These are phyloP conservation scores for Lasioglossum villosulum DNA, from an alignment of 2,888 invertebrate genomes.

Conservation along the genomic window DNA sequence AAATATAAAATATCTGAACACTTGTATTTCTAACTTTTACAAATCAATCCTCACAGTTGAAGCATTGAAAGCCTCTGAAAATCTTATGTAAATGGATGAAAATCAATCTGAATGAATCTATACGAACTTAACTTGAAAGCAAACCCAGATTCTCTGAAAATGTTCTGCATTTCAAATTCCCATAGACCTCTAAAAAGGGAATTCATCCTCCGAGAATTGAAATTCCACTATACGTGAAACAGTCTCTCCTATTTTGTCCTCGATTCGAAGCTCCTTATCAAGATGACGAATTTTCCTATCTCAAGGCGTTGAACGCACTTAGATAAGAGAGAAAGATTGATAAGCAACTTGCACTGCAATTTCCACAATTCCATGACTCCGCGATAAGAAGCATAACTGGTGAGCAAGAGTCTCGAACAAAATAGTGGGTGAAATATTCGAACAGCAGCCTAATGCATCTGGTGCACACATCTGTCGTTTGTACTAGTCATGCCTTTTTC, in stretches of 20 bases:
- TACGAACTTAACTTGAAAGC: background rate
- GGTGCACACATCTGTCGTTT: conserved; percentile 20
- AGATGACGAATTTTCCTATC: background rate
- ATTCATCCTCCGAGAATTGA: background rate
- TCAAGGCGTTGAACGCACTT: background rate
- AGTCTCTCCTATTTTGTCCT: background rate
- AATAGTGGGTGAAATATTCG: background rate
- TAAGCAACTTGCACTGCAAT: background rate
- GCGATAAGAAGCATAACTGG: background rate
- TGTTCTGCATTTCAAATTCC: background rate
- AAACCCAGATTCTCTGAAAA: background rate
- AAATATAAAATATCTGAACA: no score
- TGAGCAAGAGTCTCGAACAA: background rate
- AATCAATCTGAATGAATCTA: no score
- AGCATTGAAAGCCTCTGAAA: no score
- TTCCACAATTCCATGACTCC: background rate
- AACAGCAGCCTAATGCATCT: conserved; percentile 5
- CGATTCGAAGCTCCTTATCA: background rate
- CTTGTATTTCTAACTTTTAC: no score
- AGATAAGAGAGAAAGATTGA: background rate
- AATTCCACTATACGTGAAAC: background rate
- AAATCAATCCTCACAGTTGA: no score
- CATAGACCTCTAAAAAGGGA: background rate
- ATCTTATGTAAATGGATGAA: no score
- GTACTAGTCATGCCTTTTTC: conserved; percentile 10